Evolutionary conservation across 2,888 invertebrate genomes (phyloP), one percentile per base, ranked within the genome.

Genomic region (Limnephilus lunatus): DNA sequence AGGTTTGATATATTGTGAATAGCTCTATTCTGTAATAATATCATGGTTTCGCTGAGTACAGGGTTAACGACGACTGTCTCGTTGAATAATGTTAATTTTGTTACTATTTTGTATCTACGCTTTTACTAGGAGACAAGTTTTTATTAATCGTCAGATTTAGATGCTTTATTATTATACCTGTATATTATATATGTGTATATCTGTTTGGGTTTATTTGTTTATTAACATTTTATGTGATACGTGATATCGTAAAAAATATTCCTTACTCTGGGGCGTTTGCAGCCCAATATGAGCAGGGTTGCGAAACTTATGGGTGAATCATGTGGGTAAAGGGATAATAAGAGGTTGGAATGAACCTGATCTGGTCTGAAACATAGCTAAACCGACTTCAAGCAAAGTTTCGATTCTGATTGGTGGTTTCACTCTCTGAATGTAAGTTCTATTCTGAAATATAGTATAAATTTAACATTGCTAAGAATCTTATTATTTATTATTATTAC

Each of bases 61-160:
- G 48, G 3, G 19, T 35, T 35, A 83, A 25, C 68, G 44, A 44
- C 30, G 44, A 48, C 83, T 86, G 86, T 86, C 86, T 44, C 86
- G 25, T 12, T 39, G 48, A 86, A 86, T 86, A 44, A 86, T 48
- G 44, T 35, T 86, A 44, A 30, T 44, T 44, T 35, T 44, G 39
- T 86, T 86, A 48, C n/a, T 35, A 39, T 86, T n/a, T 48, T 86
- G n/a, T 86, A 48, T 48, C 48, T 48, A 86, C 44, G n/a, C 9
- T 48, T 86, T 44, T 86, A 86, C 30, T 48, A 68, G 68, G 68
- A 25, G 68, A 68, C 25, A 68, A 25, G 25, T 68, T 68, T 68
- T 68, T 68, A 25, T 68, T 68, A 25, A 68, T 25, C 25, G 9
- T 25, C 25, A 25, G 7, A 68, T 68, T 68, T 68, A 68, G 68